phyloP scores from a whole-genome alignment of 2,797 vertebrate species.

The Steatocranus sp. region DNA sequence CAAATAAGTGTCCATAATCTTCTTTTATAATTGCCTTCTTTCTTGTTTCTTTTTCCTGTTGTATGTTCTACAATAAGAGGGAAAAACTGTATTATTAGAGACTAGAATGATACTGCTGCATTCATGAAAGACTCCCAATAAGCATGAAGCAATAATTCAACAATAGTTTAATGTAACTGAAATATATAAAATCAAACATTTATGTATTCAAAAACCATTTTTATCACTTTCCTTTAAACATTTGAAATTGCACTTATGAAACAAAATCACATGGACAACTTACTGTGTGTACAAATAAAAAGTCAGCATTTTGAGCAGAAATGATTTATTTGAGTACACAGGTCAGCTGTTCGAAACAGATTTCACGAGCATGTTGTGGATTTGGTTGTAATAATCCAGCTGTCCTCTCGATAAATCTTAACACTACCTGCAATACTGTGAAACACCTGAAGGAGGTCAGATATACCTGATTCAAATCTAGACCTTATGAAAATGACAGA shows the following conservation, averaged over 20 bases:
- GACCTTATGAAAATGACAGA: background rate
- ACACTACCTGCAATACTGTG: background rate
- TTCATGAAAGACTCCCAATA: background rate
- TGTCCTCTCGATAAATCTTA: background rate
- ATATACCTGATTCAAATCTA: background rate
- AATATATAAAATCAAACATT: background rate
- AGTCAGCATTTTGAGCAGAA: background rate
- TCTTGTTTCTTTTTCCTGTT: background rate
- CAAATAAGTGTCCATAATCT: background rate
- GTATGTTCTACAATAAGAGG: background rate
- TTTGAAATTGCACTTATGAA: background rate
- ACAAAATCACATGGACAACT: background rate
- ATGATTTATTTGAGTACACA: background rate
- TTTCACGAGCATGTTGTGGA: background rate
- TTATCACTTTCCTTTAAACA: background rate
- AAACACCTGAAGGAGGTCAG: background rate
- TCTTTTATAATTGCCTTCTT: background rate
- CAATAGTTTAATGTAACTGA: background rate
- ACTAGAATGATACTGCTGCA: background rate
- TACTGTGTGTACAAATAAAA: background rate
- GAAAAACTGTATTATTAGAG: background rate
- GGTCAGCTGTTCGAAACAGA: background rate
- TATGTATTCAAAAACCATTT: background rate
- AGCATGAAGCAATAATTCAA: background rate
- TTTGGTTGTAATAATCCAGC: background rate